Percentiles rank a stretch among this genome's conserved stretches.
These are phyloP conservation scores for Ochropleura leucogaster DNA, from an alignment of 2,888 invertebrate species.

Conservation along the genomic window DNA sequence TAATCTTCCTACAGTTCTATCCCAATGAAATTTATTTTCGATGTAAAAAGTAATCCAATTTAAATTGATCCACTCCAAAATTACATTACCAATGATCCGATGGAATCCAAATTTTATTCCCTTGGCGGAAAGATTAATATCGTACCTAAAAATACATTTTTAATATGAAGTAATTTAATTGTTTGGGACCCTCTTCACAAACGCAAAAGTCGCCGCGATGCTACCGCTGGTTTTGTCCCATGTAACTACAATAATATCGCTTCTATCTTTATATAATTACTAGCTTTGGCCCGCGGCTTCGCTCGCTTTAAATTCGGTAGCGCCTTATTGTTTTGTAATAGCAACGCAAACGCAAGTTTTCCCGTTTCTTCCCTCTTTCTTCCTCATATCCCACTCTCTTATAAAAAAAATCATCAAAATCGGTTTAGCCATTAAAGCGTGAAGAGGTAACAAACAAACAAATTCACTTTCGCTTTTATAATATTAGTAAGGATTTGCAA, in stretches of 20 bases:
- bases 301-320: too few species aligned
- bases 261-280: background rate
- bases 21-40: conserved; percentile 8
- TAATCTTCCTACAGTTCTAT: background rate
- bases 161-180: background rate
- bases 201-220: background rate
- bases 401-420: too few species aligned
- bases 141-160: background rate
- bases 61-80: background rate
- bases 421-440: too few species aligned
- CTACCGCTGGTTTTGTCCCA: background rate
- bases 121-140: background rate
- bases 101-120: background rate
- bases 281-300: background rate
- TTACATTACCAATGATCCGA: background rate
- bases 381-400: too few species aligned
- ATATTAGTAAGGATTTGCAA: too few species aligned
- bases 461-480: too few species aligned
- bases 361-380: too few species aligned
- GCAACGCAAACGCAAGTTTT: too few species aligned
- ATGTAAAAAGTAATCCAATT: conserved; percentile 16
- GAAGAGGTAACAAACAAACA: too few species aligned
- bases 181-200: background rate
- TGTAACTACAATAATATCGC: background rate
- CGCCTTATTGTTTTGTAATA: too few species aligned